Base-by-base conservation (phyloP, 2,888 invertebrate species). In the Dicyrtomina minuta region DNA sequence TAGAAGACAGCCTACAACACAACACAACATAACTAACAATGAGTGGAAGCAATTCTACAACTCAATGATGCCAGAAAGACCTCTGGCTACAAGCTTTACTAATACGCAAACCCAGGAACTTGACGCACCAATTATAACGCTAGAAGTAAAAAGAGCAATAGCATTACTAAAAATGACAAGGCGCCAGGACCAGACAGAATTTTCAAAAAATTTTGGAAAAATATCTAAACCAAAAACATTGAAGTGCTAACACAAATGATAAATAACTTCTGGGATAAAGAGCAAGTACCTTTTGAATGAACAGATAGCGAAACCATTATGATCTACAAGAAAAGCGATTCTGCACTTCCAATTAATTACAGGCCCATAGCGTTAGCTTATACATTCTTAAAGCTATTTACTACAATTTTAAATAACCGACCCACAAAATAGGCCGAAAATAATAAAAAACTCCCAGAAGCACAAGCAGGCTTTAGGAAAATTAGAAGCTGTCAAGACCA, bases 391-490 rank as follows among this genome's bases (percentile, higher is more conserved):
- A 51, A 51, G 17, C 22, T 51, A 8, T 51, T 51, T 51, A 51
- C 51, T 17, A 10, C 10, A 51, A 51, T 51, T 51, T n/a, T 51
- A 17, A 20, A 15, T 8, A 51, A 51, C 8, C 10, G 51, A 17
- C 8, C n/a, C 8, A 8, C 8, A 17, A 20, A 51, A 15, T 78
- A 75, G 78, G 65, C 73, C 22, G 76, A 79, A 46, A 22, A 41
- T 0, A 58, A 71, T 2, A 55, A 74, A 1, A 71, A 75, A 0
- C 65, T 79, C 6, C 77, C 78, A 0, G 78, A 79, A 64, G 70
- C 72, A 17, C 79, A 79, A 71, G 68, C 75, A 1, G 79, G 78
- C 4, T 79, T 79, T 22, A 46, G 79, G 53, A 55, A 17, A 12
- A 46, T 60, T 20, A 64, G 77, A 56, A 56, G 72, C 1, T 76